Evolutionary conservation across 2,888 invertebrate species (phyloP).

Genomic region (Bimastos eiseni): DNA sequence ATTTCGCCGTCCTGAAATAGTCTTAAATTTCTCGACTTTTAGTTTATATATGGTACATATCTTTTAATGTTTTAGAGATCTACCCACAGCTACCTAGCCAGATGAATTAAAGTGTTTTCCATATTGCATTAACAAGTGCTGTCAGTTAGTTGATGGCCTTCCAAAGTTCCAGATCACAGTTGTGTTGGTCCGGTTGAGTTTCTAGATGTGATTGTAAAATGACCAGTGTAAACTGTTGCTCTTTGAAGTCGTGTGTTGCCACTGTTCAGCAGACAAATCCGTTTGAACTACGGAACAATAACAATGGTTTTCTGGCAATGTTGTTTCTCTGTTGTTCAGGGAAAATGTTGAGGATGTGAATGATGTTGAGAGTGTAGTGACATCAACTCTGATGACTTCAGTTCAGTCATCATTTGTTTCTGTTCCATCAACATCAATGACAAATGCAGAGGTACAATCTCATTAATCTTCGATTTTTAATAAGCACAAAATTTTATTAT

Average conservation of each 20-base stretch:
- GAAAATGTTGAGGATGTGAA: background rate
- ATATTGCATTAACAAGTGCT: background rate
- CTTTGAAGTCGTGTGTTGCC: background rate
- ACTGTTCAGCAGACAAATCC: background rate
- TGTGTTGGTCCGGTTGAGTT: constrained; percentile 2
- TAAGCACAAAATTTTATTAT: background rate
- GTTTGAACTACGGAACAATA: background rate
- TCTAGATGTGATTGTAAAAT: background rate
- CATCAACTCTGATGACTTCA: background rate
- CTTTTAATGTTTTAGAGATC: constrained; percentile 13
- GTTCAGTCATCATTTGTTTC: constrained; percentile 8
- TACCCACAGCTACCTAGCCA: background rate
- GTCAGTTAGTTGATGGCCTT: background rate
- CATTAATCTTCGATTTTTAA: background rate
- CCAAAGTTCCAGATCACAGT: background rate
- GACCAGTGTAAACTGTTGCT: background rate
- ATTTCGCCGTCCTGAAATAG: too few relatives aligned
- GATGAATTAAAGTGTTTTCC: background rate
- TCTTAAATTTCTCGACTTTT: too few relatives aligned
- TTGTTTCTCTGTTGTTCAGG: background rate
- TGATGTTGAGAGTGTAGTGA: background rate
- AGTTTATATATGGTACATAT: too few relatives aligned
- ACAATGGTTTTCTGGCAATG: background rate
- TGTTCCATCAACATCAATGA: constrained; percentile 18
- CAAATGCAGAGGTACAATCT: background rate